Evolutionary conservation across 2,113 vertebrate species (phyloP).

Genomic region (Rhabdomys dilectus): DNA sequence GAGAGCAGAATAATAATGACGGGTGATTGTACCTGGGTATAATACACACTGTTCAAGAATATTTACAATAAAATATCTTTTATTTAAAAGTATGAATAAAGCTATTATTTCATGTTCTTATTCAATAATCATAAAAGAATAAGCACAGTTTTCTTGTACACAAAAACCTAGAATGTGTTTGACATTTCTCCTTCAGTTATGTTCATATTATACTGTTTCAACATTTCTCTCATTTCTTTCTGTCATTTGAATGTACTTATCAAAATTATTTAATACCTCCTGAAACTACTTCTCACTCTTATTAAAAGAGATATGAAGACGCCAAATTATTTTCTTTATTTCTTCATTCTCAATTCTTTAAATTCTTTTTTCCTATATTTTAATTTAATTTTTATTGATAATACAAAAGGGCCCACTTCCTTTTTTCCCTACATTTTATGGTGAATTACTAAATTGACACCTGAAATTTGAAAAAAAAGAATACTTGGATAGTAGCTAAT

Average conservation of each 20-base stretch:
- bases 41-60: conserved; percentile 49
- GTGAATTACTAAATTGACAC: conserved; percentile 5
- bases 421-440: conserved; percentile 15
- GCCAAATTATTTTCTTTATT: neutral
- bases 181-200: neutral
- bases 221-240: conserved; percentile 15
- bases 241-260: neutral
- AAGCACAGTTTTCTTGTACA: conserved; percentile 45
- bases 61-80: neutral
- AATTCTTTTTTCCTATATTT: neutral
- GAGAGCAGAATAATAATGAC: neutral
- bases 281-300: conserved; percentile 1
- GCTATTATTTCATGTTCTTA: conserved; percentile 22
- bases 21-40: conserved; percentile 36
- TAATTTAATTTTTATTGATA: neutral
- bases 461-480: conserved; percentile 9
- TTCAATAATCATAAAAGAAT: conserved; percentile 11
- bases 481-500: neutral
- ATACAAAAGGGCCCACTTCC: neutral
- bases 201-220: neutral
- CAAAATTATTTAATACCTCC: neutral
- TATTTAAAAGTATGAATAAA: neutral
- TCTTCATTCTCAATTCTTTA: neutral
- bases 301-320: conserved; percentile 9
- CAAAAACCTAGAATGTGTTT: neutral